Conservation (phyloP, 2,888 invertebrate species). For the Tenodera sinensis region DNA sequence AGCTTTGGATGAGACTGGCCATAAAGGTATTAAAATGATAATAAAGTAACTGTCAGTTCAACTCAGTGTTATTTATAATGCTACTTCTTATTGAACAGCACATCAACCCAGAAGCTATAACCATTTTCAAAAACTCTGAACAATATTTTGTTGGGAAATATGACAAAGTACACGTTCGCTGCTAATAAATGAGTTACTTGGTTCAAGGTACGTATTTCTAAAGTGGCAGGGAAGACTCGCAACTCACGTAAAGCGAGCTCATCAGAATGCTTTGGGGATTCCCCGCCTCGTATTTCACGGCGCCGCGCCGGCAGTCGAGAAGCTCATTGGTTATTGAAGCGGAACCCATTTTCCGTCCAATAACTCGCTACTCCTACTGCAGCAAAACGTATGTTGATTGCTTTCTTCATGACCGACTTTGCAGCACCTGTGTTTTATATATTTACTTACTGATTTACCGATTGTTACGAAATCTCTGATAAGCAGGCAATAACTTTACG, state of each 20-base stretch:
- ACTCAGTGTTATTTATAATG: too few relatives aligned
- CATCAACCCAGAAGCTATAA: too few relatives aligned
- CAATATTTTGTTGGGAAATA: too few relatives aligned
- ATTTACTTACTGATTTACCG: background rate
- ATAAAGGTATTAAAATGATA: too few relatives aligned
- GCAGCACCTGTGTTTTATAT: background rate
- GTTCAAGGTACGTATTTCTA: background rate
- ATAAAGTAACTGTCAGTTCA: too few relatives aligned
- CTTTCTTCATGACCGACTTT: background rate
- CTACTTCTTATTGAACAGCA: too few relatives aligned
- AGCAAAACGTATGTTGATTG: background rate
- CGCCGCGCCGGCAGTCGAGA: background rate
- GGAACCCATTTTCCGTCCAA: conserved; percentile 3
- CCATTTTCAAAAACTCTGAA: too few relatives aligned
- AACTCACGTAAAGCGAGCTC: background rate
- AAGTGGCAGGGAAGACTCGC: background rate
- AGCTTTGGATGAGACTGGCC: too few relatives aligned
- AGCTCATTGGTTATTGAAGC: background rate
- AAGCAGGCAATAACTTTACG: background rate
- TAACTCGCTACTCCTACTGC: background rate
- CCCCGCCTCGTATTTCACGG: background rate
- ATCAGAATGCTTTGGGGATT: background rate
- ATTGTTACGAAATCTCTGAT: background rate
- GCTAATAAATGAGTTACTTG: too few relatives aligned
- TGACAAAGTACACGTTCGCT: too few relatives aligned